Conservation (phyloP, 2,888 invertebrate genomes). For the Cenopis cana region DNA sequence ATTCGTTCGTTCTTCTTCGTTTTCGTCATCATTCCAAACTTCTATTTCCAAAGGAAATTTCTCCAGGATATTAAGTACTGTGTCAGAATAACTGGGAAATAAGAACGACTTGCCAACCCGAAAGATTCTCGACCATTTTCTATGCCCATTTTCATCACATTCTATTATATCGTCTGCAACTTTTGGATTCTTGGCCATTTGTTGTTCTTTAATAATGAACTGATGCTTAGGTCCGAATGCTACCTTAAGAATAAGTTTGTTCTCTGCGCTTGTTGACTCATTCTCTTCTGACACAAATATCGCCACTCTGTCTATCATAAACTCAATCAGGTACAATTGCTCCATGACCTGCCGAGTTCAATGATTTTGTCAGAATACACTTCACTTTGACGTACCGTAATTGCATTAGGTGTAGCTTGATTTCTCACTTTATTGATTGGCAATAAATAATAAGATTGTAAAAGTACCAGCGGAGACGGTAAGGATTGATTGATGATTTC, state of each 20-base stretch:
- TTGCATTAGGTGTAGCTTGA: neutral
- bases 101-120: constrained; percentile 83
- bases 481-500: neutral
- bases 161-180: constrained; percentile 67
- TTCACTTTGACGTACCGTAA: constrained; percentile 46
- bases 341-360: constrained; percentile 82
- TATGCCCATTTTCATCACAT: constrained; percentile 64
- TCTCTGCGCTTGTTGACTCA: constrained; percentile 65
- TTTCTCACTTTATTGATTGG: constrained; percentile 6
- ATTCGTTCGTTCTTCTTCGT: constrained; percentile 66
- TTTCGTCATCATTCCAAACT: constrained; percentile 76
- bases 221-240: constrained; percentile 80
- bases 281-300: constrained; percentile 66
- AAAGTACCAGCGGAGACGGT: neutral
- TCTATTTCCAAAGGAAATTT: constrained; percentile 81
- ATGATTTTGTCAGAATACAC: constrained; percentile 69
- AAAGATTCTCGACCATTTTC: constrained; percentile 71
- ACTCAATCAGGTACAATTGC: constrained; percentile 84
- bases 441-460: constrained; percentile 11
- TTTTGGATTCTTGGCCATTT: constrained; percentile 63
- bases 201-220: constrained; percentile 80
- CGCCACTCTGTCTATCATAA: constrained; percentile 82
- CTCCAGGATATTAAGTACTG: constrained; percentile 72
- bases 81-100: constrained; percentile 79
- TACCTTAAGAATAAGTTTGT: constrained; percentile 76